A percentile compares a stretch with the other conserved stretches of the same genome.
Conservation (phyloP, 2,797 vertebrate species). For the Pseudomugil gertrudae region DNA sequence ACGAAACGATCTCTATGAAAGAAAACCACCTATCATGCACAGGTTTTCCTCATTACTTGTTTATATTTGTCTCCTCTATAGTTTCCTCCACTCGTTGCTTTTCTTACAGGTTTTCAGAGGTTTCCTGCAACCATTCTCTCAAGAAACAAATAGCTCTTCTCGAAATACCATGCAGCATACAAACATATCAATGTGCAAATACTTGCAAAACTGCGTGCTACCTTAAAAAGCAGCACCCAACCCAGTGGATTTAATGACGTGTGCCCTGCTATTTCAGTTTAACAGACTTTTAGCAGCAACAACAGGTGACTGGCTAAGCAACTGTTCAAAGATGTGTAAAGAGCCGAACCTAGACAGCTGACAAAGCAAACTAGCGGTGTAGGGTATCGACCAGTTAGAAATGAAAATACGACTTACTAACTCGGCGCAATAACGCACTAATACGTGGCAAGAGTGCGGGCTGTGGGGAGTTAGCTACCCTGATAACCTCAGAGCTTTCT, state of each 20-base stretch:
- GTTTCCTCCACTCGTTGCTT: too few species aligned
- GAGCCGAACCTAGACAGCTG: conserved; percentile 33
- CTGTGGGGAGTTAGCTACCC: conserved; percentile 25
- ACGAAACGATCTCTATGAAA: too few species aligned
- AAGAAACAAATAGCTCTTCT: too few species aligned
- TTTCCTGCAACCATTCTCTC: too few species aligned
- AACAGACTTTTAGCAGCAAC: conserved; percentile 56
- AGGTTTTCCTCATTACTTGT: too few species aligned
- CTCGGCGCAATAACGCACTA: too few species aligned
- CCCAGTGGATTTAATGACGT: conserved; percentile 18
- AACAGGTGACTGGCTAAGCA: conserved; percentile 65
- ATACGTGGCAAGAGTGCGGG: background rate
- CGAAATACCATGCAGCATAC: background rate
- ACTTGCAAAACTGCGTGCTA: background rate
- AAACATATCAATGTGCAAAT: background rate
- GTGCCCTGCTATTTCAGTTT: conserved; percentile 55
- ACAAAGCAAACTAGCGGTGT: conserved; percentile 11
- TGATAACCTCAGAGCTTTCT: conserved; percentile 33
- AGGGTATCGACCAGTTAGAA: background rate
- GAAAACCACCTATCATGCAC: too few species aligned
- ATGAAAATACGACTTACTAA: background rate
- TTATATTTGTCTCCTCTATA: too few species aligned
- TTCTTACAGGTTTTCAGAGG: too few species aligned
- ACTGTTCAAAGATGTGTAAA: conserved; percentile 12
- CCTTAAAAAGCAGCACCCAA: background rate